Evolutionary conservation across 2,888 invertebrate genomes (phyloP).

Genomic region (Acleris literana): DNA sequence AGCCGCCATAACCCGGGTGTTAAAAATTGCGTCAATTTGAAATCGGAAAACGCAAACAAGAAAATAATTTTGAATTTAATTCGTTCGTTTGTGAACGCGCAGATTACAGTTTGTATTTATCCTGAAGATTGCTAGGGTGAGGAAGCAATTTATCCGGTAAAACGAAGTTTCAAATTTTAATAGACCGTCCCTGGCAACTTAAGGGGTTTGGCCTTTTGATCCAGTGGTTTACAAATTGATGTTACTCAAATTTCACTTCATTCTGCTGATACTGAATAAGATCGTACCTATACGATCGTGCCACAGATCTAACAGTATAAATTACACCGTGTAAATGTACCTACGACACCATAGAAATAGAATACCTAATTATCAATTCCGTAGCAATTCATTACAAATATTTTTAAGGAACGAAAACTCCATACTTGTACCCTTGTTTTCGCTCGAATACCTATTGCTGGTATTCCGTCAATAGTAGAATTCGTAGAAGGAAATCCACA

Average conservation of each 20-base stretch:
- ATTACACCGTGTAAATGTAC: no score
- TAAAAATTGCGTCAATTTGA: constrained; percentile 18
- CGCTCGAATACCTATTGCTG: no score
- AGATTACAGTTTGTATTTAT: constrained; percentile 73
- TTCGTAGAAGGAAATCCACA: no score
- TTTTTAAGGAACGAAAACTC: no score
- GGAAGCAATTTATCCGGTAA: constrained; percentile 77
- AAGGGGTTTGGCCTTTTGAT: constrained; percentile 70
- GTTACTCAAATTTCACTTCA: constrained; percentile 64
- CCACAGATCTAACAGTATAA: constrained; percentile 10
- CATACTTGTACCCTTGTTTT: no score
- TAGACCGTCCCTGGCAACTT: constrained; percentile 63
- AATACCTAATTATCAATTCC: no score
- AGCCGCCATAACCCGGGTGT: constrained; percentile 13
- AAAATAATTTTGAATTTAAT: constrained; percentile 48
- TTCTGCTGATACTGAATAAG: constrained; percentile 40
- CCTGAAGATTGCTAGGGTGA: constrained; percentile 71
- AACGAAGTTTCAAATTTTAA: constrained; percentile 81
- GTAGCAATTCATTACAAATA: no score
- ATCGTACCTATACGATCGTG: constrained; percentile 22
- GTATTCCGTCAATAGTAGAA: no score
- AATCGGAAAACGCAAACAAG: constrained; percentile 40
- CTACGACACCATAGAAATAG: no score
- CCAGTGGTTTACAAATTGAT: constrained; percentile 73
- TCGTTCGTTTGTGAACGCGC: constrained; percentile 64